phyloP scores from a whole-genome alignment of 2,888 invertebrate species.

The Ochropleura leucogaster region DNA sequence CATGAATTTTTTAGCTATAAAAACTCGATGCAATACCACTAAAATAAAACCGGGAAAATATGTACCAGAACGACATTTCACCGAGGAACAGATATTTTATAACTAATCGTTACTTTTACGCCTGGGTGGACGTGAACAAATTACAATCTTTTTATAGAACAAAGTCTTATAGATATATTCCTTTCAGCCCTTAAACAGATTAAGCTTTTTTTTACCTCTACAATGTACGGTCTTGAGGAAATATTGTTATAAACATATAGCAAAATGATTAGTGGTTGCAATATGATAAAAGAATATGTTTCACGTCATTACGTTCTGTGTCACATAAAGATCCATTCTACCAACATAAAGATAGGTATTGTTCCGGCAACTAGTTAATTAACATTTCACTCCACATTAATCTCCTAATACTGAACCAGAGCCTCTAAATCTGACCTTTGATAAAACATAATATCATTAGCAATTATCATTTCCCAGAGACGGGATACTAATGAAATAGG shows the following conservation, averaged over 20 bases:
- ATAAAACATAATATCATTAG: conserved; percentile 36
- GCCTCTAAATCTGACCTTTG: conserved; percentile 30
- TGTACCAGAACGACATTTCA: conserved; percentile 26
- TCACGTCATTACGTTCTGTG: neutral
- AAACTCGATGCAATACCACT: conserved; percentile 39
- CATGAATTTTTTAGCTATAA: conserved; percentile 35
- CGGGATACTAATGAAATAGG: conserved; percentile 40
- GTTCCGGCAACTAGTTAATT: neutral
- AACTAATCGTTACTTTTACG: conserved; percentile 38
- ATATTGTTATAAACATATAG: conserved; percentile 20
- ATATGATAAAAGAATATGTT: conserved; percentile 9
- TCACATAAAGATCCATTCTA: neutral
- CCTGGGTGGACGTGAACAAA: conserved; percentile 43
- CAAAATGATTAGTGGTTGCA: conserved; percentile 19
- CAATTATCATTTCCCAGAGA: conserved; percentile 27
- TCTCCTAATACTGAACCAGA: conserved; percentile 14
- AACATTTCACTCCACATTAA: conserved; percentile 22
- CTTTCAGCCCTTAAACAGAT: conserved; percentile 21
- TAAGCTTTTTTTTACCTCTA: neutral
- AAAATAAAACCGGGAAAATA: conserved; percentile 39
- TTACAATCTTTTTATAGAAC: conserved; percentile 45
- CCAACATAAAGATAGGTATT: neutral
- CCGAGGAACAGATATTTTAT: conserved; percentile 34
- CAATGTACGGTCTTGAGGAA: conserved; percentile 8
- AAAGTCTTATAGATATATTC: conserved; percentile 24